phyloP scores from a whole-genome alignment of 2,888 invertebrate species.

The Drosophila parthenogenetica region DNA sequence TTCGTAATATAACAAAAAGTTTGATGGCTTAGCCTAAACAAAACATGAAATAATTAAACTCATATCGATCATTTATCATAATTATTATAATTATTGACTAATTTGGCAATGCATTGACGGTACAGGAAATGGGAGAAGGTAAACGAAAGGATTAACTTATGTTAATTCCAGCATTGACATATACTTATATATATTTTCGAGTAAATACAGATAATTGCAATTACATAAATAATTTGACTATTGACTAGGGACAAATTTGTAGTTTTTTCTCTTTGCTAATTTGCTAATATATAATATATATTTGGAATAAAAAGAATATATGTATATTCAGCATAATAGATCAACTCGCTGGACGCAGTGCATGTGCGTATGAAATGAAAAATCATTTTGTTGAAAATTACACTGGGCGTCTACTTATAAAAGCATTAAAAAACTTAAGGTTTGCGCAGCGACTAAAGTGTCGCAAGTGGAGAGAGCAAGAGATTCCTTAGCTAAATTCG shows the following conservation, averaged over 20 bases:
- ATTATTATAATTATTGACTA: conserved; percentile 43
- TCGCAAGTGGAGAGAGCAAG: conserved; percentile 32
- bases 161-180: conserved; percentile 33
- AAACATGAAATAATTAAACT: conserved; percentile 47
- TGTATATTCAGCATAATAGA: conserved; percentile 6
- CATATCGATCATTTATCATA: conserved; percentile 19
- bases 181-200: conserved; percentile 43
- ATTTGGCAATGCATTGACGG: conserved; percentile 35
- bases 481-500: conserved; percentile 55
- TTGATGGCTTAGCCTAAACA: conserved; percentile 63
- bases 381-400: conserved; percentile 46
- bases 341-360: not conserved
- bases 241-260: conserved; percentile 84
- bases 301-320: conserved; percentile 66
- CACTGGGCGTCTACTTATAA: conserved; percentile 71
- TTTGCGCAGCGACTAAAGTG: conserved; percentile 6
- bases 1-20: conserved; percentile 52
- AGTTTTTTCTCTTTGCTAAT: conserved; percentile 64
- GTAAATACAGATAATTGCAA: conserved; percentile 67
- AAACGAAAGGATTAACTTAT: not conserved
- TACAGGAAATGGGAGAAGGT: not conserved
- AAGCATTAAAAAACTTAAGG: conserved; percentile 36
- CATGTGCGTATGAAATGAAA: conserved; percentile 24
- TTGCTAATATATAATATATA: conserved; percentile 72
- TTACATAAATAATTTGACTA: conserved; percentile 83